These are phyloP conservation scores for Cotesia typhae DNA, from an alignment of 1,140 invertebrate species.

Conservation along the genomic window DNA sequence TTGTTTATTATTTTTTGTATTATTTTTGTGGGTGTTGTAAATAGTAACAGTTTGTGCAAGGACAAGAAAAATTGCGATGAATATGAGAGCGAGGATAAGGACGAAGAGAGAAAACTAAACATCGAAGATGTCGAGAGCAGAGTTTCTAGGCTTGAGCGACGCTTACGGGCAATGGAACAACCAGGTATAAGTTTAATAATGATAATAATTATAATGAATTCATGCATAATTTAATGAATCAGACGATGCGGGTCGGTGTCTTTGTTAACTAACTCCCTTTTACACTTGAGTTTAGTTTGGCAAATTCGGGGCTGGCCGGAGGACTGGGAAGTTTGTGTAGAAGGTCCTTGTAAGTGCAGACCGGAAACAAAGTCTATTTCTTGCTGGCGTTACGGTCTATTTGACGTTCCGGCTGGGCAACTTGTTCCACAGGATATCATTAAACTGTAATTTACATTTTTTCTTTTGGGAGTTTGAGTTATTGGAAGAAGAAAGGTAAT, in stretches of 20 bases:
- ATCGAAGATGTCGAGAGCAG: constrained; percentile 54
- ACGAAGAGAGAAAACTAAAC: background rate
- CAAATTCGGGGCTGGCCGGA: constrained; percentile 69
- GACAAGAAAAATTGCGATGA: constrained; percentile 3
- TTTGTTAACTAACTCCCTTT: background rate
- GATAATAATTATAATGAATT: constrained; percentile 1
- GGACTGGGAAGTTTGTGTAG: constrained; percentile 77
- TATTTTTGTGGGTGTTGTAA: background rate
- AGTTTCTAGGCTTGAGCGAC: constrained; percentile 69
- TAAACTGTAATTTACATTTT: constrained; percentile 67
- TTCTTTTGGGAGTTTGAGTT: background rate
- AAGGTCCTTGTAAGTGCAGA: constrained; percentile 75
- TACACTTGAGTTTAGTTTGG: constrained; percentile 69
- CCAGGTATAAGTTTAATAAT: constrained; percentile 62
- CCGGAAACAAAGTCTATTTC: constrained; percentile 72
- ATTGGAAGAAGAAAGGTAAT: constrained; percentile 2
- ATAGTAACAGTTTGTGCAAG: background rate
- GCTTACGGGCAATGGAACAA: constrained; percentile 78
- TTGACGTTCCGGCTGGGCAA: constrained; percentile 72
- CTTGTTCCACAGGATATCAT: constrained; percentile 75
- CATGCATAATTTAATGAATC: no score
- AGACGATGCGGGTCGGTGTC: no score
- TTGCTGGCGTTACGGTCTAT: constrained; percentile 76
- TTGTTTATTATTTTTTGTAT: no score
- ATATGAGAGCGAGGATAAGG: background rate